Percentiles rank a stretch among this genome's conserved stretches.
Conservation (phyloP, 2,113 vertebrate genomes). For the Uria aalge region DNA sequence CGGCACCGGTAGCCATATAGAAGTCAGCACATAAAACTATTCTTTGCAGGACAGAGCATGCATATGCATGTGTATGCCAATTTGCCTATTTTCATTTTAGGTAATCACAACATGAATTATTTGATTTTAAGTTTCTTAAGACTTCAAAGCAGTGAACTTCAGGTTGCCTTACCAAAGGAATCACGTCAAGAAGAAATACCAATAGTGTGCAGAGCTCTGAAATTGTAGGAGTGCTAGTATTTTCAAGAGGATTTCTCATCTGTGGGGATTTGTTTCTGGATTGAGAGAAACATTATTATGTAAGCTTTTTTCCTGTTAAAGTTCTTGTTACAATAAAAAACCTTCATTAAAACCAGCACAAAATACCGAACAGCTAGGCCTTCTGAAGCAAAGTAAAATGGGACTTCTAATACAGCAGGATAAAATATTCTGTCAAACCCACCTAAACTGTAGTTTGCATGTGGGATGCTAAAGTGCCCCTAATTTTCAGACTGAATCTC, state of each 20-base stretch:
- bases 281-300: background rate
- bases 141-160: background rate
- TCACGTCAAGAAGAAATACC: slow-evolving; percentile 91
- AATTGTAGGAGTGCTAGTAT: slow-evolving; percentile 70
- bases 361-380: background rate
- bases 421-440: background rate
- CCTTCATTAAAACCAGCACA: background rate
- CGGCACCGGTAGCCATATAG: background rate
- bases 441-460: background rate
- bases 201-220: slow-evolving; percentile 88
- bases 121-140: background rate
- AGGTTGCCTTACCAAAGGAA: slow-evolving; percentile 85
- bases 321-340: background rate
- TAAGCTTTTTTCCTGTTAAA: background rate
- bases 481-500: background rate
- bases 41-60: background rate
- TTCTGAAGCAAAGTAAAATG: background rate
- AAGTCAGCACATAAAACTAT: background rate
- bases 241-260: background rate
- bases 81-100: background rate
- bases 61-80: background rate
- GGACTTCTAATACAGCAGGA: background rate
- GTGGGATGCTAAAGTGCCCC: background rate
- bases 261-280: slow-evolving; percentile 58
- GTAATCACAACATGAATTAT: background rate